These are phyloP conservation scores for Cheilosia scutellata DNA, from an alignment of 2,888 invertebrate genomes.

Conservation along the genomic window DNA sequence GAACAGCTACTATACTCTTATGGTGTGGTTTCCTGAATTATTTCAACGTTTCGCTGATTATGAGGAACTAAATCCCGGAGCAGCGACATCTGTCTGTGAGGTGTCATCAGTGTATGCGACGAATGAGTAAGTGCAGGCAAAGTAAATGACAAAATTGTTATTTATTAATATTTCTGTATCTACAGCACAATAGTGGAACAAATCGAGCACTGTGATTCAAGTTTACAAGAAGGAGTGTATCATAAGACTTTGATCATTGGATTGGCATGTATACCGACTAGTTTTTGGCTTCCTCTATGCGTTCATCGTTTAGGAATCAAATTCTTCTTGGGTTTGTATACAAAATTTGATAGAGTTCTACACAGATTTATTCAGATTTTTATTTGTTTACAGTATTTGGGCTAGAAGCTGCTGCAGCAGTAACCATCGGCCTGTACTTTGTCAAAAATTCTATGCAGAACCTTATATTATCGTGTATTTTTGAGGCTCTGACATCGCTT, in stretches of 20 bases:
- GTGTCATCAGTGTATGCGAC: conserved; percentile 88
- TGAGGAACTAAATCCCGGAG: conserved; percentile 88
- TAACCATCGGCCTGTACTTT: conserved; percentile 90
- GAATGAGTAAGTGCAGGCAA: conserved; percentile 77
- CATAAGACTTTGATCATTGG: conserved; percentile 92
- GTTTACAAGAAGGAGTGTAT: conserved; percentile 88
- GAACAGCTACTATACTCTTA: conserved; percentile 93
- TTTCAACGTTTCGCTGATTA: conserved; percentile 93
- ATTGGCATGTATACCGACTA: conserved; percentile 91
- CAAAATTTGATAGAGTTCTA: background rate
- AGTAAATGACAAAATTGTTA: background rate
- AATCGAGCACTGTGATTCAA: conserved; percentile 85
- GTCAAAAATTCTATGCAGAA: conserved; percentile 89
- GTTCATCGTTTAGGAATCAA: conserved; percentile 92
- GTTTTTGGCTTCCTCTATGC: conserved; percentile 91
- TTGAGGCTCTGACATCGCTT: conserved; percentile 91
- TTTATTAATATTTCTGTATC: background rate
- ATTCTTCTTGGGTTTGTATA: conserved; percentile 89
- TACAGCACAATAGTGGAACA: conserved; percentile 41
- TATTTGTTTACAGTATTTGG: conserved; percentile 87
- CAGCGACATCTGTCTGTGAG: conserved; percentile 90
- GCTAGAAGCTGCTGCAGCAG: conserved; percentile 89
- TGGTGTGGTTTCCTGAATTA: conserved; percentile 96
- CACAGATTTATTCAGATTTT: conserved; percentile 57
- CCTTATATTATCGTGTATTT: conserved; percentile 90